Base-by-base conservation (phyloP, 2,888 invertebrate genomes). In the Antheraea assamensis region DNA sequence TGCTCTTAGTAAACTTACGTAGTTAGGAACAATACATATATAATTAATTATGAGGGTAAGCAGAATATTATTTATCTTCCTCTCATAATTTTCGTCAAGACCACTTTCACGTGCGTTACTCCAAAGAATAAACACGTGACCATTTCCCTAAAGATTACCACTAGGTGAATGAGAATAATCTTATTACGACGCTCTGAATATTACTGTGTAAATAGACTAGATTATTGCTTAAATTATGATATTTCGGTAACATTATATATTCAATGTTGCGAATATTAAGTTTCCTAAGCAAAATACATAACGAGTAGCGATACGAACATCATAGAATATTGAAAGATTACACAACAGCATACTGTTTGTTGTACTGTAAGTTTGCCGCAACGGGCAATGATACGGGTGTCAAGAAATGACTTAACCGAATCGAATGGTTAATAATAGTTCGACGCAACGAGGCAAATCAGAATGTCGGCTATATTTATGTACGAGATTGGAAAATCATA, bases 381-480 rank as follows among this genome's bases (percentile, higher is more conserved):
- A 21, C 31, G 68, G 24, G 72, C 72, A 66, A 47, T 24, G 47
- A 72, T 72, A 55, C 68, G 68, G 68, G 4, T 47, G 21, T 61
- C 24, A 61, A 55, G 47, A 31, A 66, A 52, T 64, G 27, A 66
- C 31, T 49, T 64, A 64, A 71, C 71, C 71, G 73, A 70, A 72
- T 27, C 72, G 47, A 74, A 75, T 71, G 55, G 70, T 7, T 74
- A 74, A 74, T 74, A 72, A 72, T 61, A 42, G 72, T 42, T 30
- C 47, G 21, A 30, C 30, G 30, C 71, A 31, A 55, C 49, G 71
- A 64, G 61, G 61, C 30, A 64, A 64, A 64, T 30, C 61, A 64
- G 61, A 64, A 64, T 64, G 27, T 30, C 17, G 61, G 27, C 61
- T 64, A 30, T 64, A 64, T 64, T 64, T 64, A 64, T 64, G 61